phyloP scores from a whole-genome alignment of 2,113 vertebrate species.

The Tricholaema leucomelas region DNA sequence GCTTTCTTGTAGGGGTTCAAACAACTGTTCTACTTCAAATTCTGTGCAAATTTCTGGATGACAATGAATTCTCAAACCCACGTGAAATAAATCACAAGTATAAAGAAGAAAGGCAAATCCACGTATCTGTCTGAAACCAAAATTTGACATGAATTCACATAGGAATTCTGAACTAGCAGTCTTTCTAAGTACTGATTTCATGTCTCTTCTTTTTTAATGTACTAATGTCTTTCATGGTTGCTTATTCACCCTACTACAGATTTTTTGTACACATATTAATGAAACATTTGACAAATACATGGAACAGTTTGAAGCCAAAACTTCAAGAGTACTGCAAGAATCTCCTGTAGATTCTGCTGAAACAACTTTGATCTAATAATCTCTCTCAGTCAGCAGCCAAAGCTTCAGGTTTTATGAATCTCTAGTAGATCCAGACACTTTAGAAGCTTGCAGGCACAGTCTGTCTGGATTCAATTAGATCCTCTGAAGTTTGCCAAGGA shows the following conservation, averaged over 20 bases:
- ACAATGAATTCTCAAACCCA: not conserved
- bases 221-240: not conserved
- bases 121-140: not conserved
- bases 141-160: not conserved
- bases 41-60: not conserved
- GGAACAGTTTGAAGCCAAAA: not conserved
- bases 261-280: not conserved
- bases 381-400: not conserved
- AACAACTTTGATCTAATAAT: not conserved
- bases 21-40: not conserved
- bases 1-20: not conserved
- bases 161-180: not conserved
- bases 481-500: not conserved
- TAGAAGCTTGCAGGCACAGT: not conserved
- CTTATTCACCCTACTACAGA: not conserved
- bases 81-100: not conserved
- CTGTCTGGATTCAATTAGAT: not conserved
- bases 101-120: not conserved
- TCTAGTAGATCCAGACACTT: not conserved
- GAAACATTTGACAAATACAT: not conserved
- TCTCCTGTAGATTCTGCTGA: not conserved
- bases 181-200: not conserved
- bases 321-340: not conserved
- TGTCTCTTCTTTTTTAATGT: not conserved
- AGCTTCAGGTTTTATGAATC: not conserved